A percentile compares a stretch with the other conserved stretches of the same genome.
phyloP scores from a whole-genome alignment of 2,888 invertebrate species.

The Pogonocherus hispidulus region DNA sequence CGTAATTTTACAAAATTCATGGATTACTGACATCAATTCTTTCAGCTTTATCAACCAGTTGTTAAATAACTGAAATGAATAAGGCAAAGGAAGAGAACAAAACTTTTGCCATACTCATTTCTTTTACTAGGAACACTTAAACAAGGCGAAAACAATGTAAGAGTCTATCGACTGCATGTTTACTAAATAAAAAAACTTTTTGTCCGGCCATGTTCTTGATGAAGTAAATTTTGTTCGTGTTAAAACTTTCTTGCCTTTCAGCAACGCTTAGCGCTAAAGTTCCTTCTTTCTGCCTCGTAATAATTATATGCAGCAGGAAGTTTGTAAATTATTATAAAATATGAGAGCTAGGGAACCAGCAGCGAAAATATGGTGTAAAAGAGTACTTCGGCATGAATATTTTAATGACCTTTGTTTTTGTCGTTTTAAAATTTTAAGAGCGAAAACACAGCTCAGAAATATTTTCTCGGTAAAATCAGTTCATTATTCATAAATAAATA shows the following conservation, averaged over 20 bases:
- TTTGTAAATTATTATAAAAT: conserved; percentile 20
- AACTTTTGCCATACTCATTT: too few relatives aligned
- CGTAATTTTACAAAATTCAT: too few relatives aligned
- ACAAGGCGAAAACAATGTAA: too few relatives aligned
- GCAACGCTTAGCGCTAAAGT: conserved; percentile 17
- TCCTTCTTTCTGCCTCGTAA: conserved; percentile 12
- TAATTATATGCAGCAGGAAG: conserved; percentile 22
- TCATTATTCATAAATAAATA: neutral
- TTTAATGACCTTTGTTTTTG: conserved; percentile 22
- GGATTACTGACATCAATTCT: too few relatives aligned
- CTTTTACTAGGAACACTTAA: too few relatives aligned
- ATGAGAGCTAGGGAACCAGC: neutral
- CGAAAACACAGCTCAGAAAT: neutral
- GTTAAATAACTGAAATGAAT: too few relatives aligned
- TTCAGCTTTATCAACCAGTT: too few relatives aligned
- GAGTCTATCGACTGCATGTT: conserved; percentile 16
- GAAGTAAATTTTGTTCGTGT: conserved; percentile 11
- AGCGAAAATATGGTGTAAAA: neutral
- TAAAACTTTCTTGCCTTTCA: conserved; percentile 17
- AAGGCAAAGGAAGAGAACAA: too few relatives aligned
- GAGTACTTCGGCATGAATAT: conserved; percentile 3
- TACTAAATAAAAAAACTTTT: conserved; percentile 21
- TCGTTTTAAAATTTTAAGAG: neutral
- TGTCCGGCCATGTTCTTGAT: conserved; percentile 1
- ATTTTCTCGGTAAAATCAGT: neutral